Evolutionary conservation across 2,888 invertebrate genomes (phyloP).

Genomic region (Pseudococcus jackbeardsleyi): DNA sequence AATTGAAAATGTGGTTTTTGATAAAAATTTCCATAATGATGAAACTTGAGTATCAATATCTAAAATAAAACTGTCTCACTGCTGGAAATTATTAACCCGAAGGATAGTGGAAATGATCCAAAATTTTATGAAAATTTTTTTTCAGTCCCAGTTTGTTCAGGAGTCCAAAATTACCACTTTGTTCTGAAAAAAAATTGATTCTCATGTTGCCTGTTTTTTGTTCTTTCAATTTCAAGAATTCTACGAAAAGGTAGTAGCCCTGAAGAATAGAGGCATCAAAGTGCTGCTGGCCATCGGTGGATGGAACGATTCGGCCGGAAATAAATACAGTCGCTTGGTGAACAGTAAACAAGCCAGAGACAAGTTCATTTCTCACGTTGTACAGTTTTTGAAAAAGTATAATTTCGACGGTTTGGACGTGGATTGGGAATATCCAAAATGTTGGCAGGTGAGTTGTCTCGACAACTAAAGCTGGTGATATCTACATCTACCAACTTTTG

Average conservation of each 20-base stretch:
- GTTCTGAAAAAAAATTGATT: too few species aligned
- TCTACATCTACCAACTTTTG: neutral
- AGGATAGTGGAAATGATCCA: too few species aligned
- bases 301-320: conserved; percentile 94
- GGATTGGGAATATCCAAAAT: conserved; percentile 95
- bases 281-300: conserved; percentile 88
- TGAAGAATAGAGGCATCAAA: conserved; percentile 72
- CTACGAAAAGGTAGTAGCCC: conserved; percentile 85
- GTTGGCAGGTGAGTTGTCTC: conserved; percentile 87
- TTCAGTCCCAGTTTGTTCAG: too few species aligned
- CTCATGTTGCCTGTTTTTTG: too few species aligned
- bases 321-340: conserved; percentile 88
- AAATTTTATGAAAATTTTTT: too few species aligned
- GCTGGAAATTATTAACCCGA: too few species aligned
- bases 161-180: too few species aligned
- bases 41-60: too few species aligned
- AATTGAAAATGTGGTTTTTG: too few species aligned
- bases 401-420: conserved; percentile 92
- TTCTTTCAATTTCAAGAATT: conserved; percentile 76
- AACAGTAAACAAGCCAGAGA: conserved; percentile 80
- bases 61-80: too few species aligned
- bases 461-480: too few species aligned
- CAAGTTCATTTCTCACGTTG: conserved; percentile 81
- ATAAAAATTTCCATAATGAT: too few species aligned
- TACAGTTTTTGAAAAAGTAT: conserved; percentile 83